A percentile compares a stretch with the other conserved stretches of the same genome.
Evolutionary conservation across 2,113 vertebrate species (phyloP).

Genomic region (Hydropotes inermis): DNA sequence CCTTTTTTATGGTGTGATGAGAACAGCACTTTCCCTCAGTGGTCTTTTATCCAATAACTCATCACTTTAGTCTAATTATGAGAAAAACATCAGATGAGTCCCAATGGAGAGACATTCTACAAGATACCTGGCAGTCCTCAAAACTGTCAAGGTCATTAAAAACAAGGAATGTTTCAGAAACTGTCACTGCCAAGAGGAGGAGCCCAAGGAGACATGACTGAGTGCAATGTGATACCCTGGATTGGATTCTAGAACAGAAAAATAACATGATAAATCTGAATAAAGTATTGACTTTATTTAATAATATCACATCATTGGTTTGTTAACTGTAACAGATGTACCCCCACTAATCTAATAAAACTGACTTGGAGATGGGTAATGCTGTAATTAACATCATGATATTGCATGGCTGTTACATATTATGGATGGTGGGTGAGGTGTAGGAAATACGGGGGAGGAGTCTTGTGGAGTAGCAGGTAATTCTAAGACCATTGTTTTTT

Average conservation of each 20-base stretch:
- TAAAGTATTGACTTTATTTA: neutral
- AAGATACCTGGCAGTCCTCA: neutral
- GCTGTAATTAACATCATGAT: neutral
- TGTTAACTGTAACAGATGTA: neutral
- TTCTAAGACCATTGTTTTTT: neutral
- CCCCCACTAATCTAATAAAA: neutral
- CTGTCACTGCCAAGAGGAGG: neutral
- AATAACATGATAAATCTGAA: neutral
- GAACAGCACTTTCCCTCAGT: neutral
- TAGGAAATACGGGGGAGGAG: neutral
- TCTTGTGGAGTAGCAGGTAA: neutral
- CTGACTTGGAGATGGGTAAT: neutral
- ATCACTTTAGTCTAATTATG: neutral
- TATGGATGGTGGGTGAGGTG: neutral
- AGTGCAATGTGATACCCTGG: neutral
- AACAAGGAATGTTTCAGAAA: neutral
- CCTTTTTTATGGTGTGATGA: neutral
- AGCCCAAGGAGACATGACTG: neutral
- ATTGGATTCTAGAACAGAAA: neutral
- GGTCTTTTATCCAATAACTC: neutral
- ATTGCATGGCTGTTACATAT: neutral
- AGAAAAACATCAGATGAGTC: slow-evolving; percentile 5
- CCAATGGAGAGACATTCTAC: neutral
- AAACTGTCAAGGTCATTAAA: neutral
- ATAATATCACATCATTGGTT: neutral